Evolutionary conservation across 2,113 vertebrate species (phyloP).

Genomic region (Vanacampus margaritifer): DNA sequence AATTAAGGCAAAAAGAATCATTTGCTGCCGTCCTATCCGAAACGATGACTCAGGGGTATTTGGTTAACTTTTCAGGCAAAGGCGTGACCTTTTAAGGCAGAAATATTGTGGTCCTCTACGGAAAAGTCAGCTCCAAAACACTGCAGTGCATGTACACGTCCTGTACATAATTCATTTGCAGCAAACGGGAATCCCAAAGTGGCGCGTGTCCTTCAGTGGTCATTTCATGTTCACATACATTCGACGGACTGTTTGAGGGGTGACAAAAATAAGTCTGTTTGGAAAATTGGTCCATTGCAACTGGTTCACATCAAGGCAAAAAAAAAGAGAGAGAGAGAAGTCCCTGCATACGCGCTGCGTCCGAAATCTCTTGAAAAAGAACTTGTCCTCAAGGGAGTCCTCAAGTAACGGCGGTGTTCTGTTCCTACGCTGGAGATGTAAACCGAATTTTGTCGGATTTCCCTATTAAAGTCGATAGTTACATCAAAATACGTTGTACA

Average conservation of each 20-base stretch:
- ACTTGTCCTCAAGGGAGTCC: too few relatives aligned
- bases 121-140: constrained; percentile 28
- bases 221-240: constrained; percentile 48
- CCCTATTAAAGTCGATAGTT: too few relatives aligned
- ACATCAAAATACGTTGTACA: too few relatives aligned
- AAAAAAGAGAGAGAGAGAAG: constrained; percentile 29
- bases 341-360: constrained; percentile 28
- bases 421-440: neutral
- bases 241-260: constrained; percentile 34
- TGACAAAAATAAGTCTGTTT: constrained; percentile 41
- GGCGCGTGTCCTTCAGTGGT: constrained; percentile 39
- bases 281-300: constrained; percentile 31
- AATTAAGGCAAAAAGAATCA: constrained; percentile 47
- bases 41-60: constrained; percentile 38
- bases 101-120: constrained; percentile 30
- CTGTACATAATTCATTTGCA: constrained; percentile 9
- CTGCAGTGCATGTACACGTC: constrained; percentile 25
- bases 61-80: constrained; percentile 29
- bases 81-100: constrained; percentile 25
- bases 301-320: constrained; percentile 55
- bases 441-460: too few relatives aligned
- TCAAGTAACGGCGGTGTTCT: too few relatives aligned
- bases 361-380: constrained; percentile 30
- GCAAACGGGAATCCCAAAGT: constrained; percentile 20
- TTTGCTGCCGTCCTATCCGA: constrained; percentile 52